A percentile compares a stretch with the other conserved stretches of the same genome.
Evolutionary conservation across 1,140 invertebrate species (phyloP).

Genomic region (Camponotus floridanus): DNA sequence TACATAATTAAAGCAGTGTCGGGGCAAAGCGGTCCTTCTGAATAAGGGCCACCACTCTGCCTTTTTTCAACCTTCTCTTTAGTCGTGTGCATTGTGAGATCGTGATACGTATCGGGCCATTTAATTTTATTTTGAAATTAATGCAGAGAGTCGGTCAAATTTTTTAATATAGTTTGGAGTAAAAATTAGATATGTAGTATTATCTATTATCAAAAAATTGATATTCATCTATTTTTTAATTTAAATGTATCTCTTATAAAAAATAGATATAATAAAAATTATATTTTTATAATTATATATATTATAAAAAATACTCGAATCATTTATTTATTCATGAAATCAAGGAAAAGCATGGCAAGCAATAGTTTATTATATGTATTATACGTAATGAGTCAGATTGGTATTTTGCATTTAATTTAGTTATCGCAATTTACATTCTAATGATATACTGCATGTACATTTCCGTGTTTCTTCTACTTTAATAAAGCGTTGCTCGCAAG

Average conservation of each 20-base stretch:
- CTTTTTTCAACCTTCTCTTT: conserved; percentile 4
- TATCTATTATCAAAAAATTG: not conserved
- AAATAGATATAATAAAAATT: too few species aligned
- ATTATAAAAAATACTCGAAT: too few species aligned
- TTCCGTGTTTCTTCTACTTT: not conserved
- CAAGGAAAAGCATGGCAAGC: not conserved
- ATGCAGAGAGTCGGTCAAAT: not conserved
- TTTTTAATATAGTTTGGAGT: not conserved
- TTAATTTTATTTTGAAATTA: not conserved
- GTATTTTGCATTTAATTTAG: not conserved
- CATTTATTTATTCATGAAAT: not conserved
- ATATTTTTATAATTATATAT: too few species aligned
- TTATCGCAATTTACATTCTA: not conserved
- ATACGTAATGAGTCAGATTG: not conserved
- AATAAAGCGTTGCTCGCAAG: not conserved
- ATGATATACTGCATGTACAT: not conserved
- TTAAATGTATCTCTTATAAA: too few species aligned
- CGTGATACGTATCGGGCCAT: not conserved
- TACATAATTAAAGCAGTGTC: conserved; percentile 70
- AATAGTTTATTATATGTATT: not conserved
- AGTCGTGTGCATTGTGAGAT: conserved; percentile 8
- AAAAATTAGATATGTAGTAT: too few species aligned
- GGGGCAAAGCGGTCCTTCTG: conserved; percentile 37
- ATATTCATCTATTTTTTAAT: too few species aligned
- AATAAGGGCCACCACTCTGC: conserved; percentile 49